phyloP scores from a whole-genome alignment of 2,797 vertebrate genomes.

The Gallirallus australis region DNA sequence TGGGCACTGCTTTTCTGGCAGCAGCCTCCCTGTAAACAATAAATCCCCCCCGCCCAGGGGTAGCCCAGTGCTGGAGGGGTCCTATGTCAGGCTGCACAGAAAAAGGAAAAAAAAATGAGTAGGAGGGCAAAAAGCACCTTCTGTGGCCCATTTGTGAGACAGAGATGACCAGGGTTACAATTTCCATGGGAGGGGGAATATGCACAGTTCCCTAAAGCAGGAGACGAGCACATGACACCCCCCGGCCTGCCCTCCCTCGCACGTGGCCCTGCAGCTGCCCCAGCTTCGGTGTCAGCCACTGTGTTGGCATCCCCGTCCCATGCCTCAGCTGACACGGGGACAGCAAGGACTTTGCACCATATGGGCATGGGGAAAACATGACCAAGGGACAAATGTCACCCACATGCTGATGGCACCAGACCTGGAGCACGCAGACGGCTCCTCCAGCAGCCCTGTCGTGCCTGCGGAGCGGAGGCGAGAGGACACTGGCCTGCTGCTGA shows the following conservation, averaged over 20 bases:
- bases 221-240: neutral
- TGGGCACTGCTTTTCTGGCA: neutral
- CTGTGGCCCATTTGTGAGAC: neutral
- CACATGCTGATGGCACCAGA: neutral
- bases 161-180: neutral
- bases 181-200: neutral
- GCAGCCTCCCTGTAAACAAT: neutral
- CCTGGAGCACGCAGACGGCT: accelerated
- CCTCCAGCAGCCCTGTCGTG: accelerated
- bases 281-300: accelerated
- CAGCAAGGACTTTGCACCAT: slow-evolving; percentile 17
- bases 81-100: neutral
- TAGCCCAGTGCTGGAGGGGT: neutral
- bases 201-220: neutral
- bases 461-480: neutral
- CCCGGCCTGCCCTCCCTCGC: neutral
- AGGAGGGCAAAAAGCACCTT: neutral
- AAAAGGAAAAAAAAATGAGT: neutral
- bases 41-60: neutral
- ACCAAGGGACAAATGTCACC: slow-evolving; percentile 25
- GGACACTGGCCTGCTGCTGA: neutral
- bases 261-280: accelerated
- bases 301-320: neutral
- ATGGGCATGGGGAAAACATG: slow-evolving; percentile 10
- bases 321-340: slow-evolving; percentile 23